Percentiles rank a stretch among this genome's conserved stretches.
Conservation (phyloP, 2,888 invertebrate species). For the Folsomia candida region DNA sequence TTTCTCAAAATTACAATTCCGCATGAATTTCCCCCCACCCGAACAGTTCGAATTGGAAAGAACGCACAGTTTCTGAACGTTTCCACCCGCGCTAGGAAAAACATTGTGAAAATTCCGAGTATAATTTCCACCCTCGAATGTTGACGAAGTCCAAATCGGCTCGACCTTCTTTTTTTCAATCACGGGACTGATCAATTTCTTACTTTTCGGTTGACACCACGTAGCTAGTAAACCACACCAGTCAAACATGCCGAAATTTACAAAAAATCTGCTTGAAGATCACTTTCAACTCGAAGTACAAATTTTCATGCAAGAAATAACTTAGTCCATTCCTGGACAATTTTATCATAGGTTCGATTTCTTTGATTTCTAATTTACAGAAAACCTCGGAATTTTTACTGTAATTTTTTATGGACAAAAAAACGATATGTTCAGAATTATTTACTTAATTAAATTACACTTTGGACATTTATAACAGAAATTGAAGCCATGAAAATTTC, state of each 20-base stretch:
- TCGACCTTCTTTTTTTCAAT: conserved; percentile 25
- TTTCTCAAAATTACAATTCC: neutral
- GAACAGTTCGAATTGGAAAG: neutral
- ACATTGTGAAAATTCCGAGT: neutral
- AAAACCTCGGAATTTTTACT: too few relatives aligned
- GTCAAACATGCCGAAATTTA: conserved; percentile 14
- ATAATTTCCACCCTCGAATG: neutral
- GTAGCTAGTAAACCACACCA: conserved; percentile 24
- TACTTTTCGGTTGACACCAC: conserved; percentile 1
- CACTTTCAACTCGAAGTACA: too few relatives aligned
- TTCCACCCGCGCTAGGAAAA: neutral
- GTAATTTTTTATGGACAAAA: too few relatives aligned
- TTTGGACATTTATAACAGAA: too few relatives aligned
- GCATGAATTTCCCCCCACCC: neutral
- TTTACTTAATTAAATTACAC: too few relatives aligned
- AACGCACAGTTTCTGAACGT: neutral
- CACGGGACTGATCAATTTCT: conserved; percentile 21
- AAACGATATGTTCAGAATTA: too few relatives aligned
- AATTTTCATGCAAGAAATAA: too few relatives aligned
- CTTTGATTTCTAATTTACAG: too few relatives aligned
- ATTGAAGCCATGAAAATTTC: too few relatives aligned
- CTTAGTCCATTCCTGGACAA: too few relatives aligned
- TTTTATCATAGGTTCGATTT: too few relatives aligned
- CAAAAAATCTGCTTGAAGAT: too few relatives aligned
- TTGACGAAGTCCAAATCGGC: conserved; percentile 21